Evolutionary conservation across 2,797 vertebrate genomes (phyloP).

Genomic region (Ctenosaura bakeri): DNA sequence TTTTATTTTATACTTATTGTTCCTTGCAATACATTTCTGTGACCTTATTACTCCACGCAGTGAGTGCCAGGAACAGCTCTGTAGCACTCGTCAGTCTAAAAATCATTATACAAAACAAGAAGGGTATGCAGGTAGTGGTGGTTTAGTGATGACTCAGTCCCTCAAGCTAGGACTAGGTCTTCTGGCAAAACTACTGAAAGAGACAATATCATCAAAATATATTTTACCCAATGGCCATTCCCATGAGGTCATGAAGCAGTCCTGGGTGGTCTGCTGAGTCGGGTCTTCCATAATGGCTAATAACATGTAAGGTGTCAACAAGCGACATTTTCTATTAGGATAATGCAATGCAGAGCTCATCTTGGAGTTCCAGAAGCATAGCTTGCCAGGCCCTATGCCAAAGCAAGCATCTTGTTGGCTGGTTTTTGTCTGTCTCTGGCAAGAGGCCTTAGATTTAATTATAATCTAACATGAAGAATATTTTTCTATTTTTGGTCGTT

Average conservation of each 20-base stretch:
- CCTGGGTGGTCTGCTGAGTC: slow-evolving; percentile 45
- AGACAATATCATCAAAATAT: slow-evolving; percentile 6
- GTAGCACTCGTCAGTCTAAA: slow-evolving; percentile 3
- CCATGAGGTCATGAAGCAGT: slow-evolving; percentile 9
- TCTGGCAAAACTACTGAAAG: slow-evolving; percentile 23
- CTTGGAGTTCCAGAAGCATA: slow-evolving; percentile 29
- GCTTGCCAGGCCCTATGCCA: slow-evolving; percentile 36
- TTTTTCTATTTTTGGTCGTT: slow-evolving; percentile 22
- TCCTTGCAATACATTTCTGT: not conserved
- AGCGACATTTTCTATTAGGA: slow-evolving; percentile 33
- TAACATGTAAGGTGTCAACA: slow-evolving; percentile 36
- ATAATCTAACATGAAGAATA: slow-evolving; percentile 28
- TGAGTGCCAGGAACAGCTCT: not conserved
- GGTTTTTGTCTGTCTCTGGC: slow-evolving; percentile 39
- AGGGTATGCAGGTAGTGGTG: not conserved
- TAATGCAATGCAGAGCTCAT: slow-evolving; percentile 47
- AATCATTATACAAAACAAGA: slow-evolving; percentile 12
- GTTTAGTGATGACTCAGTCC: slow-evolving; percentile 25
- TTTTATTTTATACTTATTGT: not conserved
- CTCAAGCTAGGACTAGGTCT: slow-evolving; percentile 23
- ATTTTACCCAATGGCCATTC: slow-evolving; percentile 29
- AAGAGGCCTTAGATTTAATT: slow-evolving; percentile 32
- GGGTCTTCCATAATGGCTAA: slow-evolving; percentile 27
- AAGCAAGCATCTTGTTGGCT: slow-evolving; percentile 48
- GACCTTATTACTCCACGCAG: not conserved